A percentile compares a stretch with the other conserved stretches of the same genome.
These are phyloP conservation scores for Cheiracanthium punctorium DNA, from an alignment of 2,888 invertebrate genomes.

Conservation along the genomic window DNA sequence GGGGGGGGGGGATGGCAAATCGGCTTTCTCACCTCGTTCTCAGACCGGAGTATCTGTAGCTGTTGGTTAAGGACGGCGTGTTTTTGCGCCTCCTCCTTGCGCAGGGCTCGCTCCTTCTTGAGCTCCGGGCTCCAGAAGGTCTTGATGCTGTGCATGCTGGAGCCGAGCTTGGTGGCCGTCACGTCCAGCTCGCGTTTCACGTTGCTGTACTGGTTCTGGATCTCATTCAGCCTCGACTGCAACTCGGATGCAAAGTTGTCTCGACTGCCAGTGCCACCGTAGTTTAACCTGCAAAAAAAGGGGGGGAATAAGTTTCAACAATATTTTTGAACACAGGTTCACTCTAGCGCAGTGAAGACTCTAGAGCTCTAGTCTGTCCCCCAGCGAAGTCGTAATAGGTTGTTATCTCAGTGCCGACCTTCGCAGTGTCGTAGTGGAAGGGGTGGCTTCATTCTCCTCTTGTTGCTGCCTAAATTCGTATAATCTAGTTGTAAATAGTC, in stretches of 20 bases:
- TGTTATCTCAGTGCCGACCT: too few species aligned
- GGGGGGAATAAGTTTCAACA: too few species aligned
- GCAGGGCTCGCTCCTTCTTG: conserved; percentile 96
- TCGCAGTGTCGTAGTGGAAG: too few species aligned
- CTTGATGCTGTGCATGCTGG: conserved; percentile 99
- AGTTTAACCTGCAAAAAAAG: conserved; percentile 28
- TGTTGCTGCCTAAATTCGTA: too few species aligned
- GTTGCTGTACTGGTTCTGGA: conserved; percentile 93
- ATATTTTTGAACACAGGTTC: too few species aligned
- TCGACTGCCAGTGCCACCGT: conserved; percentile 74
- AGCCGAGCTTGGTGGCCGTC: conserved; percentile 97
- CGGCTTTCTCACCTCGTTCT: conserved; percentile 94
- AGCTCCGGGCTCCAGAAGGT: conserved; percentile 99
- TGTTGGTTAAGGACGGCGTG: conserved; percentile 97
- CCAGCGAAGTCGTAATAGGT: too few species aligned
- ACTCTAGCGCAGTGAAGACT: too few species aligned
- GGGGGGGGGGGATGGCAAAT: background rate
- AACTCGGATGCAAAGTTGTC: conserved; percentile 88
- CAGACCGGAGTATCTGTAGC: conserved; percentile 94
- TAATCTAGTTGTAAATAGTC: too few species aligned
- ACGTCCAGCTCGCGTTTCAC: conserved; percentile 95
- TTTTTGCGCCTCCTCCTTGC: conserved; percentile 98
- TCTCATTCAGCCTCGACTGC: conserved; percentile 94
- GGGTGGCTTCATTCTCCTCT: too few species aligned
- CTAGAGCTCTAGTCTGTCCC: too few species aligned